Evolutionary conservation across 2,888 invertebrate genomes (phyloP), one percentile per base, ranked within the genome.

Genomic region (Pseudococcus jackbeardsleyi): DNA sequence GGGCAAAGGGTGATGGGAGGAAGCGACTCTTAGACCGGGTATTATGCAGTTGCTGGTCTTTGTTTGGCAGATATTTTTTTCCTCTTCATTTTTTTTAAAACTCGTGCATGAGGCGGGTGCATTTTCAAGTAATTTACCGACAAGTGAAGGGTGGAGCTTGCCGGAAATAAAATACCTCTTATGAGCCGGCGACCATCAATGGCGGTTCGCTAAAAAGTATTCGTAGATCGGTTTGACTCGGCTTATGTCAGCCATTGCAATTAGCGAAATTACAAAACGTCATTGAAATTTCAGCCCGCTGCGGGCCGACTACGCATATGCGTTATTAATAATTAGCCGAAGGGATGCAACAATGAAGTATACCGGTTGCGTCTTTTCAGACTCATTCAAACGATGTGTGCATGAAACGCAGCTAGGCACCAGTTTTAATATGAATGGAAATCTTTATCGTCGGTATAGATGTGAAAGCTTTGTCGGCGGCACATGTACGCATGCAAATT

Each of bases 121-220:
- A 84, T 50, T 46, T 46, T 48, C 46, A 50, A 84, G 48, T 48
- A 84, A 84, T 84, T 85, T 22, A 33, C 33, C 54, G 26, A 33
- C 84, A 84, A 84, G 22, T 48, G 84, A 54, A 85, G 84, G 84
- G 84, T 85, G 84, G 84, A 85, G 84, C 50, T 85, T 85, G 48
- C 84, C 84, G 54, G 33, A 85, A 85, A 54, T 54, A 54, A 54
- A 54, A 50, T 85, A 54, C 50, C 50, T 17, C 50, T 54, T 54
- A 54, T 85, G 84, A 85, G 50, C 12, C 17, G 17, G 26, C 84
- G 17, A 85, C 84, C 50, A 54, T 85, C 84, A 85, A 85, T 85
- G 84, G 84, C 84, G 84, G 84, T 50, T 50, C 50, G 50, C 50
- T 33, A 22, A 50, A 85, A 50, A 50, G 15, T 50, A 50, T 5